phyloP scores from a whole-genome alignment of 92 coral and sea anemone genomes.

The Palythoa caribaeorum region DNA sequence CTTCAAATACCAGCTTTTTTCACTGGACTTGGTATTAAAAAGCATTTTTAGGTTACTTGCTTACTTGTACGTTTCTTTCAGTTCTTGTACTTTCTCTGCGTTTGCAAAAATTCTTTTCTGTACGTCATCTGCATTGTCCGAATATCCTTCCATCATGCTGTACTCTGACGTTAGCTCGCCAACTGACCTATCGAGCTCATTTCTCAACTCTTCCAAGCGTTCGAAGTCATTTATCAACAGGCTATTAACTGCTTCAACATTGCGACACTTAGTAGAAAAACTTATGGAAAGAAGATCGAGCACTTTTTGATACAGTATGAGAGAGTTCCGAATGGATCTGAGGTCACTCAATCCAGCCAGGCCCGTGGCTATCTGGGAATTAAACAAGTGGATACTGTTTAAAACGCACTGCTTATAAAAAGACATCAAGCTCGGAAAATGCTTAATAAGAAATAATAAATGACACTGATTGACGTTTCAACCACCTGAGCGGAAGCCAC shows the following conservation, averaged over 20 bases:
- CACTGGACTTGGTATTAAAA: neutral
- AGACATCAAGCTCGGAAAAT: neutral
- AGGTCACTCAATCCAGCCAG: constrained; percentile 84
- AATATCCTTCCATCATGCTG: constrained; percentile 90
- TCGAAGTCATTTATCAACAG: constrained; percentile 68
- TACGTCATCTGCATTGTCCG: constrained; percentile 80
- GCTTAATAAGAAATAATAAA: neutral
- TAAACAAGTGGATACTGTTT: neutral
- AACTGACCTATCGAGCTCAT: constrained; percentile 78
- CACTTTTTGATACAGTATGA: constrained; percentile 71
- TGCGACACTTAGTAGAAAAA: constrained; percentile 14
- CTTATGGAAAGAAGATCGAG: constrained; percentile 47
- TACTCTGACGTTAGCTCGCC: constrained; percentile 77
- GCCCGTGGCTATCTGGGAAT: constrained; percentile 77
- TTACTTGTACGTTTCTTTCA: constrained; percentile 72
- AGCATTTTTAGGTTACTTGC: neutral
- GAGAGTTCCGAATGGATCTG: constrained; percentile 70
- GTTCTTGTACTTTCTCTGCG: constrained; percentile 56
- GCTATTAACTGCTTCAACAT: constrained; percentile 48
- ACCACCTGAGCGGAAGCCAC: too few species aligned
- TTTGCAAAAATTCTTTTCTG: constrained; percentile 69
- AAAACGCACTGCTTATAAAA: neutral
- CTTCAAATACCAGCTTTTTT: too few species aligned
- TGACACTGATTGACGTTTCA: too few species aligned
- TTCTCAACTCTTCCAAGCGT: constrained; percentile 52